Percentiles rank a stretch among this genome's conserved stretches.
Conservation (phyloP, 2,888 invertebrate species). For the Hoplodrina ambigua region DNA sequence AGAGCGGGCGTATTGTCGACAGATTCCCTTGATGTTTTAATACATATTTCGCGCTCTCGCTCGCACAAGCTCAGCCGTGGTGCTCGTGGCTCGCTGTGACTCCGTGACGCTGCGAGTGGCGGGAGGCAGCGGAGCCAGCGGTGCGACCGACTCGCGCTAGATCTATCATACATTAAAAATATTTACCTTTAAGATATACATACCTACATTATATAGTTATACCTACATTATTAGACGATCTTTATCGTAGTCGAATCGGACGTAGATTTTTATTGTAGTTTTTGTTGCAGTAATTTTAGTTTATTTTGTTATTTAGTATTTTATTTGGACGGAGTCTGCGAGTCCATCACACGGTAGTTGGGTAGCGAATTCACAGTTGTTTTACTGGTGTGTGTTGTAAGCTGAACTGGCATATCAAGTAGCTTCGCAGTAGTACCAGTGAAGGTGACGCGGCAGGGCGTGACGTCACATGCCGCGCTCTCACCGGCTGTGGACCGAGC, state of each 20-base stretch:
- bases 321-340: conserved; percentile 78
- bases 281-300: conserved; percentile 87
- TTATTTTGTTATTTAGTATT: conserved; percentile 89
- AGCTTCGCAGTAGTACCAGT: conserved; percentile 24
- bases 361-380: conserved; percentile 36
- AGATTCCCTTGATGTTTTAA: too few species aligned
- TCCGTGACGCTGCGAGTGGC: neutral
- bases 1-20: too few species aligned
- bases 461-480: conserved; percentile 38
- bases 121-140: conserved; percentile 13
- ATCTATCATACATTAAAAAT: conserved; percentile 75
- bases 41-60: too few species aligned
- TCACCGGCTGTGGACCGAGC: neutral
- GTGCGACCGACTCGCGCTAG: conserved; percentile 59
- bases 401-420: conserved; percentile 49
- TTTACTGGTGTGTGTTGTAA: conserved; percentile 25
- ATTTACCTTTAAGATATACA: conserved; percentile 78
- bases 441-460: neutral
- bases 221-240: conserved; percentile 73
- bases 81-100: too few species aligned
- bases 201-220: conserved; percentile 74
- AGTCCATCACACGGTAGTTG: conserved; percentile 63
- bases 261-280: conserved; percentile 79
- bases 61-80: too few species aligned
- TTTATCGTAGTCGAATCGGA: conserved; percentile 83